A percentile compares a stretch with the other conserved stretches of the same genome.
Conservation (phyloP, 1,140 invertebrate species). For the Centruroides sculpturatus region DNA sequence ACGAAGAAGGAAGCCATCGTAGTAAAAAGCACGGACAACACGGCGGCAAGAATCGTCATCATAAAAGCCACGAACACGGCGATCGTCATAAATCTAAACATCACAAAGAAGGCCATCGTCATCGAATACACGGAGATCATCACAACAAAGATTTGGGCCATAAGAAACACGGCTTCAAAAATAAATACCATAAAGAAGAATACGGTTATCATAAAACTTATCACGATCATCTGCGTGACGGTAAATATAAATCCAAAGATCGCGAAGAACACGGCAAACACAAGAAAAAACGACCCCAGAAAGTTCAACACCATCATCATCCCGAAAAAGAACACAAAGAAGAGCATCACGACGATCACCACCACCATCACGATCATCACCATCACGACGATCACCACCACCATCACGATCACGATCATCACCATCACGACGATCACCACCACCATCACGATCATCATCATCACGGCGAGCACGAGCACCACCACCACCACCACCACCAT, state of each 20-base stretch:
- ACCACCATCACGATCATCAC: neutral
- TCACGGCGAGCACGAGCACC: too few species aligned
- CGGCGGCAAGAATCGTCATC: neutral
- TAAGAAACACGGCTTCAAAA: constrained; percentile 13
- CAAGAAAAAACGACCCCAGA: neutral
- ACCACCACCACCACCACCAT: too few species aligned
- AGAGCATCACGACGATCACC: constrained; percentile 4
- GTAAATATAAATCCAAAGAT: constrained; percentile 11
- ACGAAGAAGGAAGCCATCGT: too few species aligned
- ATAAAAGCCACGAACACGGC: neutral
- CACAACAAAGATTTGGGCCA: constrained; percentile 3
- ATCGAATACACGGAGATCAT: neutral
- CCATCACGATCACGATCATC: neutral
- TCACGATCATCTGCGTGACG: constrained; percentile 12
- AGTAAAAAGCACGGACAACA: too few species aligned
- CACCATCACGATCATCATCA: neutral
- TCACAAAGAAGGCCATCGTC: neutral
- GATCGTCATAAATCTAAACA: neutral
- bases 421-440: neutral
- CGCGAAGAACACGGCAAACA: neutral
- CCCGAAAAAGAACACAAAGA: constrained; percentile 5
- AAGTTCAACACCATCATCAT: constrained; percentile 4
- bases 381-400: constrained; percentile 3
- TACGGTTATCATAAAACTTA: constrained; percentile 16
- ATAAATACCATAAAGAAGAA: constrained; percentile 16